Conservation (phyloP, 2,113 vertebrate genomes). For the Petrocephalus zakoni region DNA sequence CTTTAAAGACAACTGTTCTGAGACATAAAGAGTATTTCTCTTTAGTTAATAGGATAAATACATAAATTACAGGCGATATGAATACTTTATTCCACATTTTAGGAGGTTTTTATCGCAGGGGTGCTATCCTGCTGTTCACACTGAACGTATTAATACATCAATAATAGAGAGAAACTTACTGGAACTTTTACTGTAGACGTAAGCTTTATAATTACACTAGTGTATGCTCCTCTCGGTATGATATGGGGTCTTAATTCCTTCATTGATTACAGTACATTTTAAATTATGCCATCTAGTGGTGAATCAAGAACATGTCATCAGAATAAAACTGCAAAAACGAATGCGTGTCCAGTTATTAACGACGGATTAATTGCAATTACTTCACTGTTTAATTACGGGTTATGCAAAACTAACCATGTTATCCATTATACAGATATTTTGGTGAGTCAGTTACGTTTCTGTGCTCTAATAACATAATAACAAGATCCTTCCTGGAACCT, state of each 20-base stretch:
- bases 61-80: background rate
- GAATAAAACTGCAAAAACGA: background rate
- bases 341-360: background rate
- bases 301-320: background rate
- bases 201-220: background rate
- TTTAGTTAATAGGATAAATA: background rate
- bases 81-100: background rate
- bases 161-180: background rate
- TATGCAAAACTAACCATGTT: background rate
- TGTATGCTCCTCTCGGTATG: background rate
- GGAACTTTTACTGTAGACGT: background rate
- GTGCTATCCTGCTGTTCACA: background rate
- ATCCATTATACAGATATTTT: background rate
- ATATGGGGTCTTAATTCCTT: background rate
- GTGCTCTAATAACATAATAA: background rate
- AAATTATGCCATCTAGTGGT: background rate
- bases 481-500: background rate
- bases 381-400: background rate
- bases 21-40: background rate
- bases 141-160: background rate
- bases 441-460: background rate
- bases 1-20: background rate
- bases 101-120: background rate
- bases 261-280: background rate
- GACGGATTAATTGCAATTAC: background rate